A percentile compares a stretch with the other conserved stretches of the same genome.
phyloP scores from a whole-genome alignment of 1,140 invertebrate genomes.

The Sycophila sp. region DNA sequence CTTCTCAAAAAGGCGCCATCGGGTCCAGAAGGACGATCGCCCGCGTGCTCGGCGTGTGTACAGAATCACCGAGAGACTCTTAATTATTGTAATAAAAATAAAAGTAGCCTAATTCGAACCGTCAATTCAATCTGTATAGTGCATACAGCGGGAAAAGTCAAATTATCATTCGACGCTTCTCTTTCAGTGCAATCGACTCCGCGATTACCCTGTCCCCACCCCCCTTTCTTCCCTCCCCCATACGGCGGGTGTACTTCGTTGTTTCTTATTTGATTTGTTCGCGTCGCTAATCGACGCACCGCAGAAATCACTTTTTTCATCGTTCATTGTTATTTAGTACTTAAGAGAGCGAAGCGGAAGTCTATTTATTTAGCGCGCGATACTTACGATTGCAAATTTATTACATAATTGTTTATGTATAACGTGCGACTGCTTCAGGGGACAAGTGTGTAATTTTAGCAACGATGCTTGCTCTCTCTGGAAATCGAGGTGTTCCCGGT shows the following conservation, averaged over 20 bases:
- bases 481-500: slow-evolving; percentile 41
- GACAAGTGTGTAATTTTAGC: not conserved
- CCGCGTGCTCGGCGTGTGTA: slow-evolving; percentile 21
- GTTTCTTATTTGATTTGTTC: slow-evolving; percentile 35
- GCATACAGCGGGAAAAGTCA: not conserved
- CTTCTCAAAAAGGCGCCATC: too few species aligned
- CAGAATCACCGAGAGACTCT: not conserved
- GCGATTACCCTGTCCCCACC: not conserved
- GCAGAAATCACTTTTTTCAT: too few species aligned
- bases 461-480: slow-evolving; percentile 16
- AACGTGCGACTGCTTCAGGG: too few species aligned
- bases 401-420: not conserved
- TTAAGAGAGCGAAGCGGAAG: slow-evolving; percentile 20
- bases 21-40: not conserved
- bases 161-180: not conserved
- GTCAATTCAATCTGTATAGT: slow-evolving; percentile 21
- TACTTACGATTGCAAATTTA: slow-evolving; percentile 4
- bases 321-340: slow-evolving; percentile 43
- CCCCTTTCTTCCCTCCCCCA: not conserved
- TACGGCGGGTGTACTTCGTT: too few species aligned
- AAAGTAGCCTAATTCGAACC: slow-evolving; percentile 22
- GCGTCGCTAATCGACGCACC: too few species aligned
- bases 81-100: not conserved
- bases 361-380: slow-evolving; percentile 18
- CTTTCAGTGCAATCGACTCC: slow-evolving; percentile 33